Evolutionary conservation across 1,140 invertebrate species (phyloP).

Genomic region (Diachasmimorpha longicaudata): DNA sequence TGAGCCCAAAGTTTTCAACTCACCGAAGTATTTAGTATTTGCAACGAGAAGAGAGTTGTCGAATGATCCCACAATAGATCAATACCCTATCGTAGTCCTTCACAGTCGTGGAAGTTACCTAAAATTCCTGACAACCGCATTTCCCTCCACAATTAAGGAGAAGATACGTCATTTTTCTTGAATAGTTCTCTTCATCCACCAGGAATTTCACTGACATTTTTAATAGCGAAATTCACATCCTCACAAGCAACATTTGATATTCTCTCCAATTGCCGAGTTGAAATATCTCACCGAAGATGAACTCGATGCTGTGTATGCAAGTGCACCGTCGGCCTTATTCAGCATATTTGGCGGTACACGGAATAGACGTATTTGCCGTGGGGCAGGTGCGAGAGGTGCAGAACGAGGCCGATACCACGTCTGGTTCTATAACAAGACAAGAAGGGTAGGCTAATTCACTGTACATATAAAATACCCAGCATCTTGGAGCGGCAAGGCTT

Average conservation of each 20-base stretch:
- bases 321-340: slow-evolving; percentile 31
- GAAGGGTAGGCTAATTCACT: neutral
- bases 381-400: slow-evolving; percentile 24
- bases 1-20: neutral
- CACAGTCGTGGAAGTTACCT: no score
- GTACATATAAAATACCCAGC: neutral
- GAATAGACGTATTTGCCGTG: slow-evolving; percentile 4
- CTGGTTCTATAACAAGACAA: slow-evolving; percentile 6
- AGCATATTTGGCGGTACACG: slow-evolving; percentile 30
- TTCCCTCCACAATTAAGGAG: no score
- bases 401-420: slow-evolving; percentile 13
- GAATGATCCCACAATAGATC: no score
- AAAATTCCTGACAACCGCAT: no score
- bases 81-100: no score
- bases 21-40: neutral
- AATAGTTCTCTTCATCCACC: no score
- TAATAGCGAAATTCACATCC: no score
- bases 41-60: neutral
- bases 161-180: no score
- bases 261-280: neutral
- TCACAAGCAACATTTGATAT: no score
- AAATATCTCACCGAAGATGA: slow-evolving; percentile 16
- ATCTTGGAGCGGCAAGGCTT: neutral
- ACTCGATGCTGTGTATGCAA: slow-evolving; percentile 17
- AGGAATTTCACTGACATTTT: no score